Percentiles rank a stretch among this genome's conserved stretches.
Evolutionary conservation across 2,888 invertebrate species (phyloP).

Genomic region (Aporophyla nigra): DNA sequence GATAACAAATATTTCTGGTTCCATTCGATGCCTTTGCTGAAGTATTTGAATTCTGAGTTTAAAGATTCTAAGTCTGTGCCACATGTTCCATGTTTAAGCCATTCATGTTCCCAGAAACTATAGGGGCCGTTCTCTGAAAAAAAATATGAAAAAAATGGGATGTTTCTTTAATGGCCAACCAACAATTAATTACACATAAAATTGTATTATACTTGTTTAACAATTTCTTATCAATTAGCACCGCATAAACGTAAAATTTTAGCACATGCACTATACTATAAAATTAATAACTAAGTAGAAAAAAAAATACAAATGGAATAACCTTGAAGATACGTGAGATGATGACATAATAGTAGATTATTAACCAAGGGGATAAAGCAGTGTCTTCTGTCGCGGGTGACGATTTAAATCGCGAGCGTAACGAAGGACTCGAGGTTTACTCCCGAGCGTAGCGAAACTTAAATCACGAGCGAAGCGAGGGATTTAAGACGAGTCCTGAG

Average conservation of each 20-base stretch:
- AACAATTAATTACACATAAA: not conserved
- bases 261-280: not conserved
- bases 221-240: too few species aligned
- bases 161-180: not conserved
- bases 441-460: too few species aligned
- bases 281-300: not conserved
- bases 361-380: too few species aligned
- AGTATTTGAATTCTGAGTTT: constrained; percentile 31
- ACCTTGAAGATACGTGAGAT: not conserved
- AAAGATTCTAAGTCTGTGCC: constrained; percentile 2
- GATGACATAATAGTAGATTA: too few species aligned
- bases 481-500: too few species aligned
- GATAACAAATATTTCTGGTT: constrained; percentile 14
- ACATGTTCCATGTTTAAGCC: constrained; percentile 32
- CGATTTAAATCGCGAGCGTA: too few species aligned
- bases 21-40: constrained; percentile 36
- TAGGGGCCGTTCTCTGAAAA: constrained; percentile 2
- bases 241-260: not conserved
- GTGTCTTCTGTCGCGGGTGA: too few species aligned
- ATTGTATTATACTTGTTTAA: not conserved
- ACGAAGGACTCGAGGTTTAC: too few species aligned
- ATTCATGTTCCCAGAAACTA: constrained; percentile 37
- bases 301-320: too few species aligned
- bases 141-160: not conserved
- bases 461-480: too few species aligned